Evolutionary conservation across 2,888 invertebrate species (phyloP), one percentile per base, ranked within the genome.

Genomic region (Xestobium rufovillosum): DNA sequence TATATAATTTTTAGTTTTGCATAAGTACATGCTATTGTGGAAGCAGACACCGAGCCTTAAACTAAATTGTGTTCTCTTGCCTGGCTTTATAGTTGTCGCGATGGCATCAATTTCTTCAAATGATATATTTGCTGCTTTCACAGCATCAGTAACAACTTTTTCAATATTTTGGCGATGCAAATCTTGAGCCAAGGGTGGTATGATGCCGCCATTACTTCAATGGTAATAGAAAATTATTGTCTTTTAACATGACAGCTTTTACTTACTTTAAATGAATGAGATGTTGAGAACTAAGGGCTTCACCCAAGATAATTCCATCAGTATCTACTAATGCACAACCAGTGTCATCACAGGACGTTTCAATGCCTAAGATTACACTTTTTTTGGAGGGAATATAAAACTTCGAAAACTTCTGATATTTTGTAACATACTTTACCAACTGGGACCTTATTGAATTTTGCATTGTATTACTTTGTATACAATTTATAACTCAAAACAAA

Each of bases 301-400:
- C 88, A 6, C 89, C 87, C 29, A 90, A 61, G 49, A 95, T 70
- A 42, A 70, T 68, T 15, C 87, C 83, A 38, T 72, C 56, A 12
- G 69, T 70, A 63, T 85, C 76, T 4, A 97, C 79, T 45, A 97
- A 71, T 26, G 91, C 95, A 57, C 86, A 84, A 13, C 91, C 95
- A 1, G 96, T 97, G 61, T 97, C 97, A 71, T 97, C 96, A 61
- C 95, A 97, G 43, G 95, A 95, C 3, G 94, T 92, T 74, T 97
- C 97, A 52, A 97, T 95, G 3, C 96, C 96, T 48, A 96, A 67
- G 36, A 96, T 70, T 39, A 66, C 10, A 14, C 36, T 4, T 23
- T 17, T 19, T 26, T 34, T 31, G 6, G 23, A 19, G n/a, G n/a
- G n/a, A n/a, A n/a, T n/a, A n/a, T n/a, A n/a, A n/a, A n/a, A n/a